These are phyloP conservation scores for Melitaea cinxia DNA, from an alignment of 1,140 invertebrate genomes.

Conservation along the genomic window DNA sequence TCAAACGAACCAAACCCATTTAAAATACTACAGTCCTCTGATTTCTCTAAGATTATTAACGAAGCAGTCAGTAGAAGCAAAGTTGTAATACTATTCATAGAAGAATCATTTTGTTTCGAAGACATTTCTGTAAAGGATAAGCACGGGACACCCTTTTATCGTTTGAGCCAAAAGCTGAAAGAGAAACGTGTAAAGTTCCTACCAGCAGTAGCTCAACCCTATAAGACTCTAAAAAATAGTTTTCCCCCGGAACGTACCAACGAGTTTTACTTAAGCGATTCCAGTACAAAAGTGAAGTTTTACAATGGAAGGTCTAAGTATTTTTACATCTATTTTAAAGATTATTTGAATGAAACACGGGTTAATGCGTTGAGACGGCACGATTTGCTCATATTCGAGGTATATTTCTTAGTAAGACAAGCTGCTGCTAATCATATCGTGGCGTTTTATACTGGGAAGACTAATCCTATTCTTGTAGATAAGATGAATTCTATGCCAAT, in stretches of 20 bases:
- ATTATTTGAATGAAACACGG: constrained; percentile 45
- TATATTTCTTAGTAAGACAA: constrained; percentile 42
- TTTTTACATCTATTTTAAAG: constrained; percentile 61
- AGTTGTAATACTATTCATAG: constrained; percentile 55
- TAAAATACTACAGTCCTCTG: constrained; percentile 34
- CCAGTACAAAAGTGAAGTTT: constrained; percentile 45
- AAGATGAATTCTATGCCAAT: constrained; percentile 33
- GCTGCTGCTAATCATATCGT: constrained; percentile 44
- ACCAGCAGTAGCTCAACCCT: constrained; percentile 52
- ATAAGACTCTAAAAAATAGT: constrained; percentile 42
- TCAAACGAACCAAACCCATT: constrained; percentile 50
- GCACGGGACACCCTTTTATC: constrained; percentile 48
- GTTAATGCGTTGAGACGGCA: constrained; percentile 46
- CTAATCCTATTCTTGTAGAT: constrained; percentile 47
- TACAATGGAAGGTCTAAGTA: constrained; percentile 47
- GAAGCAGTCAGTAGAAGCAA: constrained; percentile 47
- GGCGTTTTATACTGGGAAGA: constrained; percentile 62
- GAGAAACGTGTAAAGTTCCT: constrained; percentile 51
- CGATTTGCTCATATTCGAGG: constrained; percentile 56
- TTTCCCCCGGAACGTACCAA: constrained; percentile 46
- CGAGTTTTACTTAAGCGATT: constrained; percentile 44
- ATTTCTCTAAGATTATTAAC: constrained; percentile 50
- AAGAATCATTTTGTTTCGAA: constrained; percentile 56
- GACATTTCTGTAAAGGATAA: constrained; percentile 54
- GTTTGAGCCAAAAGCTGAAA: constrained; percentile 43